Conservation (phyloP, 2,113 vertebrate species). For the Phalacrocorax carbo region DNA sequence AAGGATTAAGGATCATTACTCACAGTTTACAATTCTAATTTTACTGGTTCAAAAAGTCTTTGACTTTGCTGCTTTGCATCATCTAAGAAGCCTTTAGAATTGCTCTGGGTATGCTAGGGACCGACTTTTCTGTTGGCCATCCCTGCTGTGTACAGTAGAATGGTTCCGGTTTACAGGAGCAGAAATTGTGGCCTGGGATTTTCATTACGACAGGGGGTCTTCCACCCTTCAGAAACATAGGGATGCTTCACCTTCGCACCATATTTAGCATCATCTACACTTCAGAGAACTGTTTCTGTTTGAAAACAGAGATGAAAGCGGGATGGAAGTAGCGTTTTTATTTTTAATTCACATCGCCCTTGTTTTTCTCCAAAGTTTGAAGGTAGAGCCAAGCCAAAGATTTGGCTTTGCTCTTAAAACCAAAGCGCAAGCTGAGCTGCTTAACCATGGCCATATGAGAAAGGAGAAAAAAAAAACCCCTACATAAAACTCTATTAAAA, state of each 20-base stretch:
- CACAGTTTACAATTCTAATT: background rate
- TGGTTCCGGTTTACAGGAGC: background rate
- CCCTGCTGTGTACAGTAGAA: background rate
- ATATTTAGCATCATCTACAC: background rate
- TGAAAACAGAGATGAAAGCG: background rate
- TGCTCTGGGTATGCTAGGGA: background rate
- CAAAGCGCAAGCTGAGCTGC: background rate
- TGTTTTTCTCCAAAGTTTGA: background rate
- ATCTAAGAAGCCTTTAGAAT: background rate
- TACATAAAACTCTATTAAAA: background rate
- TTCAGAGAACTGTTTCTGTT: background rate
- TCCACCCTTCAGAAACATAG: background rate
- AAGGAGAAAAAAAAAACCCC: background rate
- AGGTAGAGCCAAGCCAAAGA: background rate
- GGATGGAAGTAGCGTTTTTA: background rate
- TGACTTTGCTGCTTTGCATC: background rate
- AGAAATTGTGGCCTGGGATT: background rate
- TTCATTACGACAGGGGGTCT: background rate
- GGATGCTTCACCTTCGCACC: background rate
- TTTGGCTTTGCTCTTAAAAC: slow-evolving; percentile 3
- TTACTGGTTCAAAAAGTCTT: background rate
- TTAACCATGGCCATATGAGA: background rate
- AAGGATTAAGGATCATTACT: background rate
- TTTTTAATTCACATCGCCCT: slow-evolving; percentile 2
- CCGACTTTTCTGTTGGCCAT: background rate